phyloP scores from a whole-genome alignment of 2,113 vertebrate species.

The Gymnobelideus leadbeateri region DNA sequence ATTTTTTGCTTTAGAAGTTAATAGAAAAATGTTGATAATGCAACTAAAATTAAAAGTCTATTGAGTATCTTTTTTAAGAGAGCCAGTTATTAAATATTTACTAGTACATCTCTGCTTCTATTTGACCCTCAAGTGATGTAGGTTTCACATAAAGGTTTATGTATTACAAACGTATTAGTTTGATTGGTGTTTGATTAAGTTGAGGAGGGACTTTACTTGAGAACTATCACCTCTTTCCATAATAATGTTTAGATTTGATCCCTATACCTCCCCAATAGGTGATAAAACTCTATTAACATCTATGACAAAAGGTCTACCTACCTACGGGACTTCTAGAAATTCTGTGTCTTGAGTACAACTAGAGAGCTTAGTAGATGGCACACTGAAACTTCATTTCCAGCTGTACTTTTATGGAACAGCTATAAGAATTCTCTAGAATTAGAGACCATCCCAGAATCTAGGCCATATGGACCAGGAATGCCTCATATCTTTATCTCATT shows the following conservation, averaged over 20 bases:
- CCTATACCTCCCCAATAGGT: neutral
- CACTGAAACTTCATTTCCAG: neutral
- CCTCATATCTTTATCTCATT: neutral
- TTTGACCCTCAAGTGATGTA: neutral
- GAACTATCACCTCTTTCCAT: neutral
- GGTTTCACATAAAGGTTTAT: neutral
- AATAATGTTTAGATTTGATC: neutral
- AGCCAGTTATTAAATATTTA: neutral
- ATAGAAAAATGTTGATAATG: neutral
- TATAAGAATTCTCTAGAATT: neutral
- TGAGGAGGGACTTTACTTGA: neutral
- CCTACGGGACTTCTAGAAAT: neutral
- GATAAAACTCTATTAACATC: neutral
- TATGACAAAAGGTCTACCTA: neutral
- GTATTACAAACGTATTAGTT: neutral
- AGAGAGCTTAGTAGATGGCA: neutral
- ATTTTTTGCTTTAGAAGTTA: neutral
- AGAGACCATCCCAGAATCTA: neutral
- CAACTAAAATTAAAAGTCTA: neutral
- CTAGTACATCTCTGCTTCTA: neutral
- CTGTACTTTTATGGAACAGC: neutral
- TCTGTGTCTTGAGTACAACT: neutral
- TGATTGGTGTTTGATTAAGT: neutral
- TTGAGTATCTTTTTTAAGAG: neutral
- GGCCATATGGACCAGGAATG: neutral